Evolutionary conservation across 2,888 invertebrate species (phyloP).

Genomic region (Fabriciana adippe): DNA sequence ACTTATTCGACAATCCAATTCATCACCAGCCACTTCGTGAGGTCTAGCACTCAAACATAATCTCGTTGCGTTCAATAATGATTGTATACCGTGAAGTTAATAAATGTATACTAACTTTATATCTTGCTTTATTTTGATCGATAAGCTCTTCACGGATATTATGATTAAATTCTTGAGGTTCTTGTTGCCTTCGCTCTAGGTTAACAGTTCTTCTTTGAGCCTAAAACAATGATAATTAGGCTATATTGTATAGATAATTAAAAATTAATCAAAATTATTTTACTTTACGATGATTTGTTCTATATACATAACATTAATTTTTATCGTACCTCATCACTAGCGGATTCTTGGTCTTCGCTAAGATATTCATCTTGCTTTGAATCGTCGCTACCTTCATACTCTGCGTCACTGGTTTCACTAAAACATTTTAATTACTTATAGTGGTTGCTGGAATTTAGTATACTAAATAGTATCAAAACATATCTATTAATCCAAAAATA

Average conservation of each 20-base stretch:
- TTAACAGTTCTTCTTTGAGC: conserved; percentile 2
- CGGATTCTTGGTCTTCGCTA: conserved; percentile 31
- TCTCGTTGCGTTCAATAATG: neutral
- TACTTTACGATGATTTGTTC: no score
- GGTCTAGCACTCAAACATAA: no score
- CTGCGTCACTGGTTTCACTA: conserved; percentile 56
- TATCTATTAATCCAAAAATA: no score
- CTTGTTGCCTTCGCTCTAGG: neutral
- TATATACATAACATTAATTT: neutral
- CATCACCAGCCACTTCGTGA: no score
- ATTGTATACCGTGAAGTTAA: neutral
- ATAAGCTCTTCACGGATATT: neutral
- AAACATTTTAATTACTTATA: conserved; percentile 19
- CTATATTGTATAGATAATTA: no score
- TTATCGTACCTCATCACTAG: conserved; percentile 25
- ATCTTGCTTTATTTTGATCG: conserved; percentile 10
- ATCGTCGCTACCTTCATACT: conserved; percentile 54
- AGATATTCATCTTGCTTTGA: conserved; percentile 47
- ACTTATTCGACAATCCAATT: no score
- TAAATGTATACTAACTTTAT: conserved; percentile 2
- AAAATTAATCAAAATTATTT: no score
- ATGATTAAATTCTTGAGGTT: neutral
- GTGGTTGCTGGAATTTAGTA: no score
- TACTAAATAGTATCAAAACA: no score
- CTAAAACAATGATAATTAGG: neutral